These are phyloP conservation scores for Germaria angustata DNA, from an alignment of 2,888 invertebrate genomes.

Conservation along the genomic window DNA sequence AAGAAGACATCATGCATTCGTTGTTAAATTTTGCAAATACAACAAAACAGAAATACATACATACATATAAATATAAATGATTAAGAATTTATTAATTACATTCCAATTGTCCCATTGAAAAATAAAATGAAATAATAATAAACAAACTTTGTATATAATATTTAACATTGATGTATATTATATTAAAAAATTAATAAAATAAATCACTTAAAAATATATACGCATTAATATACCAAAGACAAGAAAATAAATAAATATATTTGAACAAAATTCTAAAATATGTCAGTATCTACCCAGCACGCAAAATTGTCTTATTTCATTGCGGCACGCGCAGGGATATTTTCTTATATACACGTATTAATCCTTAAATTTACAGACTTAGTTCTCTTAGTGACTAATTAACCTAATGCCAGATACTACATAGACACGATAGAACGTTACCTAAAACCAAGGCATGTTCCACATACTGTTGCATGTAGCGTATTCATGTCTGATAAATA, in stretches of 20 bases:
- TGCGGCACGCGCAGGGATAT: too few species aligned
- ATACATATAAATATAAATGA: background rate
- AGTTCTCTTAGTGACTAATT: too few species aligned
- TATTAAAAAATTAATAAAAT: conserved; percentile 64
- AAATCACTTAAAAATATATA: conserved; percentile 63
- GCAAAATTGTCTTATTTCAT: conserved; percentile 18
- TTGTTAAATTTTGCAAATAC: conserved; percentile 64
- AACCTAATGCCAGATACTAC: too few species aligned
- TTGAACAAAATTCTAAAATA: conserved; percentile 36
- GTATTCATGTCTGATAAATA: too few species aligned
- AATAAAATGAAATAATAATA: background rate
- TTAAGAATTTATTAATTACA: conserved; percentile 40
- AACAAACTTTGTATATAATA: conserved; percentile 53
- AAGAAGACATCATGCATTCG: conserved; percentile 62
- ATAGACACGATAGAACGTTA: too few species aligned
- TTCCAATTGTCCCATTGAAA: conserved; percentile 13
- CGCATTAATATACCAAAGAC: conserved; percentile 13
- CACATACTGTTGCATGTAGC: too few species aligned
- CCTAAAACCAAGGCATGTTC: too few species aligned
- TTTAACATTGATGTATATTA: conserved; percentile 57
- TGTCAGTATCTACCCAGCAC: conserved; percentile 43
- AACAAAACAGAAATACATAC: conserved; percentile 43
- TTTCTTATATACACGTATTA: too few species aligned
- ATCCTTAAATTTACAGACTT: too few species aligned
- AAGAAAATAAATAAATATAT: conserved; percentile 37